Percentiles rank a stretch among this genome's conserved stretches.
phyloP scores from a whole-genome alignment of 1,140 invertebrate species.

The Drosophila kohkoa region DNA sequence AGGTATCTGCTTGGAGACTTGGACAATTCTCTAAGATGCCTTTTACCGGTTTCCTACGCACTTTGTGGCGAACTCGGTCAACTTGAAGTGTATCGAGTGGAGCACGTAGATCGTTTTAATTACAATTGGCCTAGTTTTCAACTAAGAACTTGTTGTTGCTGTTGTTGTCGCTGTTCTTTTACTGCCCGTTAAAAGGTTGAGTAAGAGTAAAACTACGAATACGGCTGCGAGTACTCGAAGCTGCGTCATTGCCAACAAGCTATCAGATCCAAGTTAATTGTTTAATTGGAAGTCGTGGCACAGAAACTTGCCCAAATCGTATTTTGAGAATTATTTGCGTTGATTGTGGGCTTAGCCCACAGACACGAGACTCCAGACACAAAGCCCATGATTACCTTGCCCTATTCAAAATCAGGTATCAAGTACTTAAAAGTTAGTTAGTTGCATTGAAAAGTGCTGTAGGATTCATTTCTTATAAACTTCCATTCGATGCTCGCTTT shows the following conservation, averaged over 20 bases:
- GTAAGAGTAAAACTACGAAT: not conserved
- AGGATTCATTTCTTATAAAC: not conserved
- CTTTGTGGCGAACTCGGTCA: conserved; percentile 53
- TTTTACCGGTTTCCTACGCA: conserved; percentile 48
- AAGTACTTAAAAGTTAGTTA: conserved; percentile 1
- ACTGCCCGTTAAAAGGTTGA: conserved; percentile 18
- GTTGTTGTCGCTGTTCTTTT: conserved; percentile 8
- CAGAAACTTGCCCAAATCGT: conserved; percentile 39
- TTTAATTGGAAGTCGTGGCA: conserved; percentile 71
- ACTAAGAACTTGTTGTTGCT: conserved; percentile 24
- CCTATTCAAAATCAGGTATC: not conserved
- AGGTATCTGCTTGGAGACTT: not conserved
- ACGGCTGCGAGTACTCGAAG: conserved; percentile 9
- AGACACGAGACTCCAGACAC: too few species aligned
- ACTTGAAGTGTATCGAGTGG: conserved; percentile 30
- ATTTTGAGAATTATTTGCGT: conserved; percentile 22
- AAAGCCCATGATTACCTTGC: not conserved
- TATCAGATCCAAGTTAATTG: conserved; percentile 75
- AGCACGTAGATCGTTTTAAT: conserved; percentile 80
- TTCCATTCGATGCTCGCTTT: not conserved
- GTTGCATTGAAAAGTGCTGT: not conserved
- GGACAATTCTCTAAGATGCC: not conserved
- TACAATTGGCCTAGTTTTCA: conserved; percentile 72
- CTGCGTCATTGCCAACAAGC: conserved; percentile 45
- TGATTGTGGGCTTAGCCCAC: conserved; percentile 14